These are phyloP conservation scores for Ondatra zibethicus DNA, from an alignment of 2,113 vertebrate genomes.

Conservation along the genomic window DNA sequence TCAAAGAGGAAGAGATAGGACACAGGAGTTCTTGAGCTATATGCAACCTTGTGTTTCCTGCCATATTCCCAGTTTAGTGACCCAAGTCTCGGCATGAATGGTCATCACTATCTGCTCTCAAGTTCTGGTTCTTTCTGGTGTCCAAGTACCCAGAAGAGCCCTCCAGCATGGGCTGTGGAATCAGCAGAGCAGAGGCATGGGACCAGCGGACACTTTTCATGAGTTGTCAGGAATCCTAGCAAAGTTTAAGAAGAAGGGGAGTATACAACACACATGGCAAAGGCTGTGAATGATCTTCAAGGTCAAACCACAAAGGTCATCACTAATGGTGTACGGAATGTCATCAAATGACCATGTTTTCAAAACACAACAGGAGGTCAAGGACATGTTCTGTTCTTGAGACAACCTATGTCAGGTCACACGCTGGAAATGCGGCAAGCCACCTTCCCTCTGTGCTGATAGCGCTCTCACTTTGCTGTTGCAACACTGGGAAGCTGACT, in stretches of 20 bases:
- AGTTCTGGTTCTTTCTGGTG: neutral
- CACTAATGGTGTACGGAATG: neutral
- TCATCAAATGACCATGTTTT: neutral
- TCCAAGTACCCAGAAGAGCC: neutral
- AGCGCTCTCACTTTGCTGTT: too few relatives aligned
- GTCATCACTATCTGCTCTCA: neutral
- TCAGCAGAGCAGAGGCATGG: neutral
- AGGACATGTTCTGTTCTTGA: neutral
- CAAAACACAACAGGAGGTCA: neutral
- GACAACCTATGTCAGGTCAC: neutral
- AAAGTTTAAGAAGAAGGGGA: neutral
- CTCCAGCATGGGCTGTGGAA: accelerated
- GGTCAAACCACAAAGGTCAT: neutral
- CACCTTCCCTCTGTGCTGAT: neutral
- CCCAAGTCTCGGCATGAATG: neutral
- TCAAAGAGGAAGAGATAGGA: neutral
- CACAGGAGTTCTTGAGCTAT: neutral
- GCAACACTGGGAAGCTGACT: neutral
- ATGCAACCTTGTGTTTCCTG: neutral
- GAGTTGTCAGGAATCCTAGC: neutral
- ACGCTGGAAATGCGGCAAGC: neutral
- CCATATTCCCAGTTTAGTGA: neutral
- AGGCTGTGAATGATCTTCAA: neutral
- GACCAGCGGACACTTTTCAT: neutral
- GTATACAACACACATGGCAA: neutral